Conservation (phyloP, 2,113 vertebrate species). For the Axis porcinus region DNA sequence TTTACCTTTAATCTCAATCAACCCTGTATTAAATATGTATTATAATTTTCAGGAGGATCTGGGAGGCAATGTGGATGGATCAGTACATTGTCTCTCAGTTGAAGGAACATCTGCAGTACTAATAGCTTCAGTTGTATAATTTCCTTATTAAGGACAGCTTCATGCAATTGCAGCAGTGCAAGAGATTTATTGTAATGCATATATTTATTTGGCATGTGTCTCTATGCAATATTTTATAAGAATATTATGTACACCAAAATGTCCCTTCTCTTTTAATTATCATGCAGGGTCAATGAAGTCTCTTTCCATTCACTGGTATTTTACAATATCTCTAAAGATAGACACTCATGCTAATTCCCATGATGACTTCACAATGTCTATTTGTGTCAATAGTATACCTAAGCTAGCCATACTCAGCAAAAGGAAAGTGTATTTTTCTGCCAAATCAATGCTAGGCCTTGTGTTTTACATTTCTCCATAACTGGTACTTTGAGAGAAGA, state of each 20-base stretch:
- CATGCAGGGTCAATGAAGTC: background rate
- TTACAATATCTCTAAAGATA: background rate
- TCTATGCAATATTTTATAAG: background rate
- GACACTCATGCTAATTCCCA: background rate
- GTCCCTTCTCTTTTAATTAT: background rate
- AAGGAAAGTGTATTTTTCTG: conserved; percentile 35
- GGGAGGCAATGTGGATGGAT: background rate
- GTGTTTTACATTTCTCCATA: conserved; percentile 46
- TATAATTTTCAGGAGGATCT: background rate
- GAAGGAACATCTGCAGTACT: background rate
- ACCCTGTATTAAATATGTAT: background rate
- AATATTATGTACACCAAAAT: background rate
- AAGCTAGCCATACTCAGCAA: conserved; percentile 5
- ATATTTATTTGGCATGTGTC: background rate
- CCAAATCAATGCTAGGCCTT: conserved; percentile 20
- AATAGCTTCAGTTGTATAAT: background rate
- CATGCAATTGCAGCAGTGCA: background rate
- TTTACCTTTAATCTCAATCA: background rate
- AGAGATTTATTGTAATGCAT: background rate
- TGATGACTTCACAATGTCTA: background rate
- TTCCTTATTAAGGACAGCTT: background rate
- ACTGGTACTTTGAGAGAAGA: conserved; percentile 36
- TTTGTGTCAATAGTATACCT: conserved; percentile 39
- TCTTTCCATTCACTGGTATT: background rate
- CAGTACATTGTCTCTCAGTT: background rate